Conservation (phyloP, 1,140 invertebrate species). For the Tribolium castaneum region DNA sequence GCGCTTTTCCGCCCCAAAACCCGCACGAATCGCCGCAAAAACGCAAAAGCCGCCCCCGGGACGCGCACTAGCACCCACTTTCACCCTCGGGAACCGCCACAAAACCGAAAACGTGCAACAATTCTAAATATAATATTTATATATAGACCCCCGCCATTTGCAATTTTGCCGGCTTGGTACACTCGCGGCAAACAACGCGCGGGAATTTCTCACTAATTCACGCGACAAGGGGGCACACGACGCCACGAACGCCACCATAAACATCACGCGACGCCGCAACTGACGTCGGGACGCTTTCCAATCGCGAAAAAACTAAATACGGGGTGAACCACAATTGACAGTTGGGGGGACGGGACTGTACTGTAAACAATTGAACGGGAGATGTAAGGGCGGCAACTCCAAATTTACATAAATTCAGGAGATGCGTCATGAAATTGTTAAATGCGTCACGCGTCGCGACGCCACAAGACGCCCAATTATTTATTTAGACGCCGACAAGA, state of each 20-base stretch:
- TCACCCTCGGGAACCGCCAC: conserved; percentile 43
- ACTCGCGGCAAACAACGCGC: conserved; percentile 43
- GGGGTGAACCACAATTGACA: not conserved
- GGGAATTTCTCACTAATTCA: not conserved
- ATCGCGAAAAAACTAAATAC: not conserved
- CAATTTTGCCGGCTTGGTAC: conserved; percentile 58
- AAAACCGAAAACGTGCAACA: conserved; percentile 56
- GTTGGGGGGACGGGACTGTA: conserved; percentile 22
- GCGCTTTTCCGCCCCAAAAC: not conserved
- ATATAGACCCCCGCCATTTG: conserved; percentile 60
- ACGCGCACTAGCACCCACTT: conserved; percentile 45
- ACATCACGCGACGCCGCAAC: not conserved
- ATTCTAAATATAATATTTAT: conserved; percentile 60
- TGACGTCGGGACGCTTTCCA: not conserved
- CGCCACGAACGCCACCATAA: not conserved
- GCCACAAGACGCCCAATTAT: not conserved
- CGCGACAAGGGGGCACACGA: not conserved
- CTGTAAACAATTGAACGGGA: conserved; percentile 38
- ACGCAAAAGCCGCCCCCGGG: not conserved
- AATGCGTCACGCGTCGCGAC: conserved; percentile 29
- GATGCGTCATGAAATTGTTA: conserved; percentile 39
- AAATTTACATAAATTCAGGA: conserved; percentile 48
- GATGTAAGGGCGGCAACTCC: conserved; percentile 38
- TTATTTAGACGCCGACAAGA: too few relatives aligned
- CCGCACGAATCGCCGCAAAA: not conserved